phyloP scores from a whole-genome alignment of 1,140 invertebrate species.

The Cydia fagiglandana region DNA sequence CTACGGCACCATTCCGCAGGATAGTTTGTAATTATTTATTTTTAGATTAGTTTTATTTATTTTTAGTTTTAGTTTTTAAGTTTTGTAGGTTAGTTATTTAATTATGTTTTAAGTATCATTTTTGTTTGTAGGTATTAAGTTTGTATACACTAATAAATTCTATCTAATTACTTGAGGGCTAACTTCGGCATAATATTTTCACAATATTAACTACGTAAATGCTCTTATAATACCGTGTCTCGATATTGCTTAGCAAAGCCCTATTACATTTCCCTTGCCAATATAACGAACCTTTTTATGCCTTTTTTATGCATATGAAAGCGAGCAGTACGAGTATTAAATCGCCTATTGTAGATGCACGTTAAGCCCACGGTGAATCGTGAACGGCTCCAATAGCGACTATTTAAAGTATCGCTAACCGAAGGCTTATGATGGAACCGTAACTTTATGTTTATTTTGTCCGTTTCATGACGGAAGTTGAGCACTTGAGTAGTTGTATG shows the following conservation, averaged over 20 bases:
- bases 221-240: not conserved
- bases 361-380: slow-evolving; percentile 62
- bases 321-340: slow-evolving; percentile 43
- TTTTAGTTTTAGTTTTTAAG: too few species aligned
- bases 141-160: too few species aligned
- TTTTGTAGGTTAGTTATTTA: too few species aligned
- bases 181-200: too few species aligned
- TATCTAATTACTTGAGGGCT: too few species aligned
- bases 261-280: slow-evolving; percentile 18
- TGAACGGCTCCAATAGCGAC: slow-evolving; percentile 61
- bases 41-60: too few species aligned
- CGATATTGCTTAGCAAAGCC: not conserved
- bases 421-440: not conserved
- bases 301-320: slow-evolving; percentile 30
- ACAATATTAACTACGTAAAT: not conserved
- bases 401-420: slow-evolving; percentile 20
- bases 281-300: slow-evolving; percentile 30
- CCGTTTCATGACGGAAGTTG: too few species aligned
- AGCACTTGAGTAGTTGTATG: too few species aligned
- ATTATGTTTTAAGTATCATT: too few species aligned
- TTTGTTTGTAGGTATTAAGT: too few species aligned
- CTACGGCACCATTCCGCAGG: too few species aligned
- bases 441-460: not conserved
- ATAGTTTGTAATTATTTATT: too few species aligned
- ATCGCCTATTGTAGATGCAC: slow-evolving; percentile 68